phyloP scores from a whole-genome alignment of 2,888 invertebrate species.

The Leucophenga maculata region DNA sequence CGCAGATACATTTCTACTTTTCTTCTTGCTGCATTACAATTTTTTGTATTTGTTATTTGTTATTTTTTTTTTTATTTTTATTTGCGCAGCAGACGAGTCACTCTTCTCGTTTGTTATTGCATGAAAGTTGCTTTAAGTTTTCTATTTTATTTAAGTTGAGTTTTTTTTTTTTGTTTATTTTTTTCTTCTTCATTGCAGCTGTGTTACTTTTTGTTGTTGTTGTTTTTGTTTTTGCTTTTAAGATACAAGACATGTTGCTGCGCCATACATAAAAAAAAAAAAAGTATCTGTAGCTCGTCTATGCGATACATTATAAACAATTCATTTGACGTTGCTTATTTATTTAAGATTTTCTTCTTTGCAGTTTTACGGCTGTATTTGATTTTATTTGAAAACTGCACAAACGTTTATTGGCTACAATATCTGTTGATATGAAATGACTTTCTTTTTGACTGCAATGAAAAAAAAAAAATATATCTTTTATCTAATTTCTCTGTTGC shows the following conservation, averaged over 20 bases:
- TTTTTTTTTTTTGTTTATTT: conserved; percentile 6
- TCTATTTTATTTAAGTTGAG: conserved; percentile 10
- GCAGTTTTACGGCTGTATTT: neutral
- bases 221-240: no score
- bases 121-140: conserved; percentile 20
- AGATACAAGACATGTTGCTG: neutral
- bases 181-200: neutral
- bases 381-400: neutral
- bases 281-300: no score
- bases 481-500: neutral
- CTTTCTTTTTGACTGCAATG: conserved; percentile 6
- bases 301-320: neutral
- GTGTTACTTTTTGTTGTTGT: neutral
- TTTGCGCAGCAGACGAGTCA: neutral
- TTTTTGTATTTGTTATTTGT: neutral
- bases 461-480: neutral
- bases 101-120: neutral
- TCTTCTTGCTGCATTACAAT: neutral
- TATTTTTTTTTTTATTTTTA: neutral
- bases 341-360: neutral
- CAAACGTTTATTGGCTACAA: neutral
- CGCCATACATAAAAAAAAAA: no score
- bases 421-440: conserved; percentile 3
- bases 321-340: neutral
- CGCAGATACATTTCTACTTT: neutral